These are phyloP conservation scores for Bradypodion pumilum DNA, from an alignment of 2,797 vertebrate genomes.

Conservation along the genomic window DNA sequence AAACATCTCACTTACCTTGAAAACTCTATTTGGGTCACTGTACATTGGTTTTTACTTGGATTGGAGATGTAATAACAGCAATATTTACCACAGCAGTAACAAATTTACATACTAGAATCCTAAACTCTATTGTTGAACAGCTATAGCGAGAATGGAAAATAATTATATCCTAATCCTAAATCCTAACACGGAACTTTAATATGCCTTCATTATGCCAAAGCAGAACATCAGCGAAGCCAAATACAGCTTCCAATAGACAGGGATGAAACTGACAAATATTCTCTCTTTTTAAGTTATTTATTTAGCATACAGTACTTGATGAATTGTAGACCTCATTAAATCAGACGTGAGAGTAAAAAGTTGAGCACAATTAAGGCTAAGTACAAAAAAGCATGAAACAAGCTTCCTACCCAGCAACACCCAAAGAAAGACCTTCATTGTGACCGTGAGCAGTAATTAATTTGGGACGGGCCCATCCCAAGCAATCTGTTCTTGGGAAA, in stretches of 20 bases:
- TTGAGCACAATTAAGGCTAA: conserved; percentile 21
- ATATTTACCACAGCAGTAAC: not conserved
- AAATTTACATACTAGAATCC: not conserved
- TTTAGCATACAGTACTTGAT: conserved; percentile 13
- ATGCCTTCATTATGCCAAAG: not conserved
- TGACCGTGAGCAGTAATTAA: not conserved
- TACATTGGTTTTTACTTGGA: too few species aligned
- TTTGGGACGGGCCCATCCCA: not conserved
- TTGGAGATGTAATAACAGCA: not conserved
- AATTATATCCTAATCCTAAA: not conserved
- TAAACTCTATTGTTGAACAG: not conserved
- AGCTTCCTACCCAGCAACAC: not conserved
- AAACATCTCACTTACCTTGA: too few species aligned
- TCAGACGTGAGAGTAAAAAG: not conserved
- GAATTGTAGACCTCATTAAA: conserved; percentile 36
- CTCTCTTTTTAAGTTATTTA: conserved; percentile 10
- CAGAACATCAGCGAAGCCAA: not conserved
- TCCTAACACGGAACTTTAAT: not conserved
- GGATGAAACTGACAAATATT: conserved; percentile 30
- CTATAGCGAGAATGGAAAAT: not conserved
- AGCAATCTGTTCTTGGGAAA: conserved; percentile 3
- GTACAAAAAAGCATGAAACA: not conserved
- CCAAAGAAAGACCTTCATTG: not conserved
- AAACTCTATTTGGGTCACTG: too few species aligned
- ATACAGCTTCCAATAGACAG: conserved; percentile 1